Evolutionary conservation across 2,888 invertebrate genomes (phyloP).

Genomic region (Rotaria sp.): DNA sequence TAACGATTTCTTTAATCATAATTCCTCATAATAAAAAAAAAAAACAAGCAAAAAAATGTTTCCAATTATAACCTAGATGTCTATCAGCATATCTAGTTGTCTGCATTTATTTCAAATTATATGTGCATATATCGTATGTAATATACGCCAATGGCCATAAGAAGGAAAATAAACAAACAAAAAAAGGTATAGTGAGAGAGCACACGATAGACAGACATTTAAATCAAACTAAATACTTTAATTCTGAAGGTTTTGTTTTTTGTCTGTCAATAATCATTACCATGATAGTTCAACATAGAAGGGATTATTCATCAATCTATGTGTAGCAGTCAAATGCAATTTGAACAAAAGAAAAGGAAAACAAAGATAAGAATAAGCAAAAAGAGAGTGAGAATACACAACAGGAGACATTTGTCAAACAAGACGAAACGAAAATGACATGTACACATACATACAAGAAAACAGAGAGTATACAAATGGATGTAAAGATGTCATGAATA

Average conservation of each 20-base stretch:
- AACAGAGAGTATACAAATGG: neutral
- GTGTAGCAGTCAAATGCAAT: neutral
- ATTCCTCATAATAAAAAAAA: no score
- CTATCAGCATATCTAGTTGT: neutral
- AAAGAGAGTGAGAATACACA: neutral
- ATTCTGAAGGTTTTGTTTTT: neutral
- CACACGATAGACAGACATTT: neutral
- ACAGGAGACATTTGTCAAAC: neutral
- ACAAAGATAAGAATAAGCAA: neutral
- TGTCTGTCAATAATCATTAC: neutral
- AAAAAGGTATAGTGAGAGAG: neutral
- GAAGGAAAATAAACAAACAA: neutral
- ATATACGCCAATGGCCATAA: neutral
- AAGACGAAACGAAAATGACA: neutral
- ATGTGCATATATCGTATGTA: neutral
- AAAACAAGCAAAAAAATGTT: neutral
- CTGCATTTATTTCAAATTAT: neutral
- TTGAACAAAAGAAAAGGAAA: neutral
- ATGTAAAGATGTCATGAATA: neutral
- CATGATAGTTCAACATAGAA: neutral
- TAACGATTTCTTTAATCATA: no score
- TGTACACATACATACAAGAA: neutral
- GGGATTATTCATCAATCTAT: neutral
- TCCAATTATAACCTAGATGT: neutral
- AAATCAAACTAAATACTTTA: constrained; percentile 1